Evolutionary conservation across 1,140 invertebrate species (phyloP).

Genomic region (Apocrypta bakeri): DNA sequence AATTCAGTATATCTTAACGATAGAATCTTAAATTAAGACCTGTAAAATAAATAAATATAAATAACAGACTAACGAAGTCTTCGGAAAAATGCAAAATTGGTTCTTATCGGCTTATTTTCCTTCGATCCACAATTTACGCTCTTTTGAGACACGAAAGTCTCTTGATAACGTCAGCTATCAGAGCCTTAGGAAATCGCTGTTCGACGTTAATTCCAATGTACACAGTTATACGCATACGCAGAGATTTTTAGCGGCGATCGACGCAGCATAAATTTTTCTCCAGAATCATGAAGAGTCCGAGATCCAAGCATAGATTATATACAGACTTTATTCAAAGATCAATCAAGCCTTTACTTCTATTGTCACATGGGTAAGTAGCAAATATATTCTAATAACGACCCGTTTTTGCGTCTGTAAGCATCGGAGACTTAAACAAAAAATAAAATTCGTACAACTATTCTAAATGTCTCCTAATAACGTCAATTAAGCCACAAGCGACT

Average conservation of each 20-base stretch:
- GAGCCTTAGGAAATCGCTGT: not conserved
- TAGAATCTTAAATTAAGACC: not conserved
- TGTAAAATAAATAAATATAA: not conserved
- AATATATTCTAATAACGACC: too few species aligned
- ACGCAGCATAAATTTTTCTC: not conserved
- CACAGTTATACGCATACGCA: too few species aligned
- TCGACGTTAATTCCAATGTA: slow-evolving; percentile 28
- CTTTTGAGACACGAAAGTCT: too few species aligned
- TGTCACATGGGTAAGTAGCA: too few species aligned
- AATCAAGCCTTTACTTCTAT: too few species aligned
- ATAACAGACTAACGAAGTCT: not conserved
- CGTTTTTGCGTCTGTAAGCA: too few species aligned
- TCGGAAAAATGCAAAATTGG: not conserved
- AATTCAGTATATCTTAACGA: too few species aligned
- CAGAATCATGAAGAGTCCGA: not conserved
- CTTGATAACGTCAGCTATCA: not conserved
- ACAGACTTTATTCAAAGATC: too few species aligned
- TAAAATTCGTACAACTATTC: too few species aligned
- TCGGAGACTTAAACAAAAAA: too few species aligned
- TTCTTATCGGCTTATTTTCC: not conserved
- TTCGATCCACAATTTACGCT: not conserved
- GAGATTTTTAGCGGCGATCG: not conserved
- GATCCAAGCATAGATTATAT: not conserved
- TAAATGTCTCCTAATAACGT: not conserved
- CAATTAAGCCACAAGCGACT: slow-evolving; percentile 6